These are phyloP conservation scores for Notoglanidium macrostoma DNA, from an alignment of 2,797 vertebrate species.

Conservation along the genomic window DNA sequence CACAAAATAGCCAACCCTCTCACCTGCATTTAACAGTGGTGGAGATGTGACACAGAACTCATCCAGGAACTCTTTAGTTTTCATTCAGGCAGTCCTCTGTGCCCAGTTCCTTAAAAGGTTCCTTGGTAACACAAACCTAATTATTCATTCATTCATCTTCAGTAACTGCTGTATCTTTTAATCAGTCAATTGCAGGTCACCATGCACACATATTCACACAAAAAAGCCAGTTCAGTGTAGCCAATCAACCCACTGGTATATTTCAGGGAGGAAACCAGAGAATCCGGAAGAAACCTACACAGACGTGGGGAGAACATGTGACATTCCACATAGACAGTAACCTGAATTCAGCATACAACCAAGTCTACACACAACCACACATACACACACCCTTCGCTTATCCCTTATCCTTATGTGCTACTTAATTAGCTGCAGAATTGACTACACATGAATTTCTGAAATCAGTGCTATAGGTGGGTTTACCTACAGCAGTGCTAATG, in stretches of 20 bases:
- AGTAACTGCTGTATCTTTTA: not conserved
- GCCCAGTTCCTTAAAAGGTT: not conserved
- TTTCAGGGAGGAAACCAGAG: not conserved
- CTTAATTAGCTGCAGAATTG: not conserved
- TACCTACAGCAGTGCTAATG: slow-evolving; percentile 11
- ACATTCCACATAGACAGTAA: slow-evolving; percentile 11
- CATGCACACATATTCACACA: not conserved
- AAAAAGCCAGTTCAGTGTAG: not conserved
- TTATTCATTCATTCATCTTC: not conserved
- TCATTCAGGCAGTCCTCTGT: not conserved
- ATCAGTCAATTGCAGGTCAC: no score
- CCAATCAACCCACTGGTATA: not conserved
- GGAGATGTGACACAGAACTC: not conserved
- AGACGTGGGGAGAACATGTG: not conserved
- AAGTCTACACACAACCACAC: no score
- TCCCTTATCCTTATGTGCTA: not conserved
- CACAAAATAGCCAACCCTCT: not conserved
- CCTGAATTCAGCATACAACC: not conserved
- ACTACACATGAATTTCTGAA: not conserved
- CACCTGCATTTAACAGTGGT: not conserved
- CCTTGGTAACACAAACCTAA: not conserved
- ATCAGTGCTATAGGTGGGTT: slow-evolving; percentile 18
- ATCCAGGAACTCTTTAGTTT: not conserved
- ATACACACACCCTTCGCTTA: not conserved
- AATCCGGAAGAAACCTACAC: not conserved